A percentile compares a stretch with the other conserved stretches of the same genome.
These are phyloP conservation scores for Phaonia tiefii DNA, from an alignment of 2,888 invertebrate genomes.

Conservation along the genomic window DNA sequence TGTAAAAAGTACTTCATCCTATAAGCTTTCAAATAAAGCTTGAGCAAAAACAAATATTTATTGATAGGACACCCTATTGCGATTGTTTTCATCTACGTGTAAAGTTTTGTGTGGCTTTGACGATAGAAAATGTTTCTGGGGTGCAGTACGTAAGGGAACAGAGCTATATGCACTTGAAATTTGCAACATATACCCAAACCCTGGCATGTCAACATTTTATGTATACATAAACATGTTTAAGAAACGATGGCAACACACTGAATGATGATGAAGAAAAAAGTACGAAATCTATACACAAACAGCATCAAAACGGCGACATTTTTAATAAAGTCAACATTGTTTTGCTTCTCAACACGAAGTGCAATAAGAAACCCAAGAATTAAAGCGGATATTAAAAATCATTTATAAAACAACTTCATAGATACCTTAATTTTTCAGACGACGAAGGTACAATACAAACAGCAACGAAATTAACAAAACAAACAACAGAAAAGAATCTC, in stretches of 20 bases:
- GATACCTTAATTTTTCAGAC: too few relatives aligned
- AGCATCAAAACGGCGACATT: conserved; percentile 40
- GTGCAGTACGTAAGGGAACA: too few relatives aligned
- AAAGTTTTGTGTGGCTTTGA: too few relatives aligned
- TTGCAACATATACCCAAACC: neutral
- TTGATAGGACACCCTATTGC: too few relatives aligned
- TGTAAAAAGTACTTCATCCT: too few relatives aligned
- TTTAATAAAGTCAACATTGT: conserved; percentile 29
- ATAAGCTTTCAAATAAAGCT: too few relatives aligned
- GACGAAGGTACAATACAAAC: neutral
- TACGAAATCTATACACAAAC: conserved; percentile 43
- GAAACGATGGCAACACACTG: conserved; percentile 50
- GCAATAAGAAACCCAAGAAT: neutral
- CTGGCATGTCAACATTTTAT: conserved; percentile 21
- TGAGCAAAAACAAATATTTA: too few relatives aligned
- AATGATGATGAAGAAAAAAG: conserved; percentile 28
- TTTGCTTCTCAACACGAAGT: neutral
- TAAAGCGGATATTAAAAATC: neutral
- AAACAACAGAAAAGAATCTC: conserved; percentile 47
- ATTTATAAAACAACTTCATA: too few relatives aligned
- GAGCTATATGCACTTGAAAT: neutral
- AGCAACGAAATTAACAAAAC: conserved; percentile 4
- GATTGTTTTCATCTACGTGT: too few relatives aligned
- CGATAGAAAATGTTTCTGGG: too few relatives aligned
- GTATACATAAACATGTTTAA: conserved; percentile 63